Evolutionary conservation across 2,888 invertebrate genomes (phyloP).

Genomic region (Pocota personata): DNA sequence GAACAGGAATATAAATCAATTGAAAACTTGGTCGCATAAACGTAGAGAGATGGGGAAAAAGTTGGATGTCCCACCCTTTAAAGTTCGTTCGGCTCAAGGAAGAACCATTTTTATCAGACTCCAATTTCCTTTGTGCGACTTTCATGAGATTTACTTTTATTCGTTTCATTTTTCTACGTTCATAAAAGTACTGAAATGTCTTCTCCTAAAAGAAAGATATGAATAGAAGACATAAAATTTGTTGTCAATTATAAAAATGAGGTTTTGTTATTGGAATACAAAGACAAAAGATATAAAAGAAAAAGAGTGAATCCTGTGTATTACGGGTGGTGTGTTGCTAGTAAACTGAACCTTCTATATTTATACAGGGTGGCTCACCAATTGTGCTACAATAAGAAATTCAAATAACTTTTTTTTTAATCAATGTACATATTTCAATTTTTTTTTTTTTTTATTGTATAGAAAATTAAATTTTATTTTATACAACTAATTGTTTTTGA

Average conservation of each 20-base stretch:
- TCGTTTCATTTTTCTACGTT: neutral
- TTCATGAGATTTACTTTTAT: neutral
- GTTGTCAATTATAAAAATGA: constrained; percentile 15
- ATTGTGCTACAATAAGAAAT: too few relatives aligned
- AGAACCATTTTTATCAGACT: constrained; percentile 19
- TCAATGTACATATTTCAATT: too few relatives aligned
- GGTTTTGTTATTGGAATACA: neutral
- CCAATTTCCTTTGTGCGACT: constrained; percentile 26
- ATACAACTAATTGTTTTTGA: too few relatives aligned
- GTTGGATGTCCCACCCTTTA: constrained; percentile 32
- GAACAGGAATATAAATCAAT: constrained; percentile 69
- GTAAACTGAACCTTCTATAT: too few relatives aligned
- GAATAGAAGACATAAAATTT: constrained; percentile 17
- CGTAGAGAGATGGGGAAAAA: constrained; percentile 46
- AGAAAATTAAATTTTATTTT: too few relatives aligned
- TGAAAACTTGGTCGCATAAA: constrained; percentile 69
- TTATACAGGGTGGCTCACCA: too few relatives aligned
- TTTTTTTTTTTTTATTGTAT: too few relatives aligned
- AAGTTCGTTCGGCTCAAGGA: constrained; percentile 9
- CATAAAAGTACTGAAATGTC: neutral
- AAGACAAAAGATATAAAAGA: neutral
- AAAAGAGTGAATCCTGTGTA: neutral
- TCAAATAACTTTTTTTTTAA: too few relatives aligned
- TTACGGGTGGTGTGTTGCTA: too few relatives aligned
- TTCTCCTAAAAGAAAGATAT: neutral